Evolutionary conservation across 2,888 invertebrate genomes (phyloP).

Genomic region (Polymixis flavicincta): DNA sequence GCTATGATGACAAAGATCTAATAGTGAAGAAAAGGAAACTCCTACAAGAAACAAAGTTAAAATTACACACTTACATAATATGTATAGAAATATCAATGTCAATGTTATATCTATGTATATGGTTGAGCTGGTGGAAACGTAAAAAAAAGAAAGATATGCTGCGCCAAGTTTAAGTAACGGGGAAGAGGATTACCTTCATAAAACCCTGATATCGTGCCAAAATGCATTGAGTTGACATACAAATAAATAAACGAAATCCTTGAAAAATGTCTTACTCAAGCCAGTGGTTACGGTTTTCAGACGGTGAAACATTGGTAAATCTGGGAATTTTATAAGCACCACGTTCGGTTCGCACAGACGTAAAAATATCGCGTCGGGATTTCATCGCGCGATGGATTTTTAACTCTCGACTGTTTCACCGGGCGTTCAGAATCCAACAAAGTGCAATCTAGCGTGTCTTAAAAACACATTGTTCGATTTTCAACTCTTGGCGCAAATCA

Average conservation of each 20-base stretch:
- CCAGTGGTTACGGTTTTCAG: background rate
- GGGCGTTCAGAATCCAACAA: too few species aligned
- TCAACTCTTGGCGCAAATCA: too few species aligned
- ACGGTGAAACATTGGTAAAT: background rate
- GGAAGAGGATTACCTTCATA: conserved; percentile 19
- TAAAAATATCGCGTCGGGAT: too few species aligned
- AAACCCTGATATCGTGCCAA: conserved; percentile 39
- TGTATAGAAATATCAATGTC: too few species aligned
- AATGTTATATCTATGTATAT: background rate
- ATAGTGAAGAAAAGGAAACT: background rate
- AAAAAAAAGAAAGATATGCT: background rate
- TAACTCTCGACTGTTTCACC: too few species aligned
- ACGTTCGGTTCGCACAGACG: too few species aligned
- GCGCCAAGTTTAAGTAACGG: too few species aligned
- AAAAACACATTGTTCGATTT: too few species aligned
- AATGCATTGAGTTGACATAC: conserved; percentile 22
- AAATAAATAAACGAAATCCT: conserved; percentile 22
- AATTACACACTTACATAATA: background rate
- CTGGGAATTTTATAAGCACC: background rate
- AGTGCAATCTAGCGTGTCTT: too few species aligned
- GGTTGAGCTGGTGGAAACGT: background rate
- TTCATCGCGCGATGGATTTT: too few species aligned
- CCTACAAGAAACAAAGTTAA: background rate
- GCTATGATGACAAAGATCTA: background rate
- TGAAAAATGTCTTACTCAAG: conserved; percentile 9